Conservation (phyloP, 37 sponge, comb jelly and placozoan genomes). For the Halisarca cf. caerulea region DNA sequence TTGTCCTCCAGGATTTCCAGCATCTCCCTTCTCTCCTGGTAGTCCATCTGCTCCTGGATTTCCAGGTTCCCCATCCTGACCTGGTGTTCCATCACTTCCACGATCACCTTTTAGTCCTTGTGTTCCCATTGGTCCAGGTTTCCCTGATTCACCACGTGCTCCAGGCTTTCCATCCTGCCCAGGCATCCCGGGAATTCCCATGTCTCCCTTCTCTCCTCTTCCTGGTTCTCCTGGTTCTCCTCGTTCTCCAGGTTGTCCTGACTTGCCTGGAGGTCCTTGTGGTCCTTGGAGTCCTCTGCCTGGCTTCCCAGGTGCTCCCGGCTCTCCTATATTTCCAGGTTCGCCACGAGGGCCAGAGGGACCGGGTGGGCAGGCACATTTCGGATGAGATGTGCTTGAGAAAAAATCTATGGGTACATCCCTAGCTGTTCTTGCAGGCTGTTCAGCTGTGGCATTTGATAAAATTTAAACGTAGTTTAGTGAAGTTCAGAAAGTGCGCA, state of each 20-base stretch:
- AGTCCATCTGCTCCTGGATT: neutral
- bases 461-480: too few species aligned
- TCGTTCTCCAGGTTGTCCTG: neutral
- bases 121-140: neutral
- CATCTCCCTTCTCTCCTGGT: neutral
- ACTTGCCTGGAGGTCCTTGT: neutral
- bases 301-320: neutral
- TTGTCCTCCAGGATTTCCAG: neutral
- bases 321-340: neutral
- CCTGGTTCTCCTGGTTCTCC: neutral
- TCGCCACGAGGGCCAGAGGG: neutral
- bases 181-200: neutral
- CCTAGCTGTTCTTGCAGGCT: too few species aligned
- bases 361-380: neutral
- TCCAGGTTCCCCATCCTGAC: neutral
- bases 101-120: neutral
- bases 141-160: neutral
- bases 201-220: neutral
- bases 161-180: neutral
- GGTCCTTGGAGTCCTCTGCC: neutral
- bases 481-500: too few species aligned
- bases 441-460: too few species aligned
- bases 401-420: too few species aligned
- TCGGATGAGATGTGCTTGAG: too few species aligned
- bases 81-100: neutral